Percentiles rank a stretch among this genome's conserved stretches.
These are phyloP conservation scores for Arrhamphus sclerolepis DNA, from an alignment of 2,797 vertebrate genomes.

Conservation along the genomic window DNA sequence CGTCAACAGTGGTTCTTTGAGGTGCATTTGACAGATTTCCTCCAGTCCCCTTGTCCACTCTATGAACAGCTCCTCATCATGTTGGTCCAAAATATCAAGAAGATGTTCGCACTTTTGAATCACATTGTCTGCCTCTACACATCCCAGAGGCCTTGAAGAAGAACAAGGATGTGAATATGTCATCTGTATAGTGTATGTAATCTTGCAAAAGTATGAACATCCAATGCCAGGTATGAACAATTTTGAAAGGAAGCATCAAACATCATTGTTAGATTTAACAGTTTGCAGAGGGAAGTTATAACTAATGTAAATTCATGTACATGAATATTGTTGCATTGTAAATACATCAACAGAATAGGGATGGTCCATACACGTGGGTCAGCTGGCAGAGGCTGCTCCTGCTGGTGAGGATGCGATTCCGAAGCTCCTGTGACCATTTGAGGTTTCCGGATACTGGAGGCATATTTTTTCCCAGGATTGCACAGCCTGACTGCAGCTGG, in stretches of 20 bases:
- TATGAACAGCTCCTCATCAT: slow-evolving; percentile 71
- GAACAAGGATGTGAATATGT: neutral
- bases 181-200: neutral
- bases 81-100: slow-evolving; percentile 76
- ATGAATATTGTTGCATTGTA: no score
- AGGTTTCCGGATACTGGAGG: slow-evolving; percentile 80
- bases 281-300: no score
- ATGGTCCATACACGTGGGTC: slow-evolving; percentile 69
- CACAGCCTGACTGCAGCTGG: slow-evolving; percentile 72
- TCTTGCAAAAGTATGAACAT: no score
- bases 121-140: slow-evolving; percentile 72
- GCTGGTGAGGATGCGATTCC: slow-evolving; percentile 74
- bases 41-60: slow-evolving; percentile 76
- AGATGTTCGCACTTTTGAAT: slow-evolving; percentile 80
- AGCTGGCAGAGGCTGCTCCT: slow-evolving; percentile 75
- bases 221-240: no score
- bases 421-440: slow-evolving; percentile 81
- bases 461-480: slow-evolving; percentile 80
- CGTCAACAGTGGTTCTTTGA: slow-evolving; percentile 74
- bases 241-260: no score
- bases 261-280: no score
- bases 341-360: neutral
- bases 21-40: slow-evolving; percentile 74
- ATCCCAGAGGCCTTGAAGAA: slow-evolving; percentile 68
- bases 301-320: no score